Evolutionary conservation across 2,113 vertebrate species (phyloP).

Genomic region (Lontra canadensis): DNA sequence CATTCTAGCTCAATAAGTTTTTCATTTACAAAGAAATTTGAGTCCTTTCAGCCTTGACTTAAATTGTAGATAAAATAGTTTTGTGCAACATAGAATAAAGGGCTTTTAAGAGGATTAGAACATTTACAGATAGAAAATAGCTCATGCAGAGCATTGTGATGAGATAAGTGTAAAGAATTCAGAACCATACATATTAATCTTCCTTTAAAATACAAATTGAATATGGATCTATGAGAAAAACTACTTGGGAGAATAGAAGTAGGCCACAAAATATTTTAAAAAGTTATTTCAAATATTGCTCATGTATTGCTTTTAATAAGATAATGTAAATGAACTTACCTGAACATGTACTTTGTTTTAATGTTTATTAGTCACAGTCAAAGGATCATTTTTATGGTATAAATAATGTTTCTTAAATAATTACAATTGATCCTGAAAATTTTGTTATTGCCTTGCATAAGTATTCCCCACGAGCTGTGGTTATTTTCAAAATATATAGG

Average conservation of each 20-base stretch:
- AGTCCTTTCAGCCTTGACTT: conserved; percentile 59
- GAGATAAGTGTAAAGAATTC: conserved; percentile 23
- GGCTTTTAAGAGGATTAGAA: conserved; percentile 12
- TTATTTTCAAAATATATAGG: neutral
- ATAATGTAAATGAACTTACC: neutral
- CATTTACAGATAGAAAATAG: conserved; percentile 48
- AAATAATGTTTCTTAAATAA: neutral
- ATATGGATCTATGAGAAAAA: neutral
- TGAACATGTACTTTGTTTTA: neutral
- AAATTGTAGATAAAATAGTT: conserved; percentile 45
- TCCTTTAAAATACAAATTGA: conserved; percentile 31
- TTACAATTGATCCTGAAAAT: neutral
- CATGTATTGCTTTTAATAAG: neutral
- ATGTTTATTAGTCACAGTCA: neutral
- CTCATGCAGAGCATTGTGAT: conserved; percentile 43
- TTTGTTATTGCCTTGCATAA: neutral
- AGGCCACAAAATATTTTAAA: neutral
- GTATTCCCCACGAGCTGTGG: accelerated
- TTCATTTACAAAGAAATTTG: conserved; percentile 68
- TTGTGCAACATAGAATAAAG: conserved; percentile 16
- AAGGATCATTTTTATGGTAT: neutral
- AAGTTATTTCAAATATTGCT: neutral
- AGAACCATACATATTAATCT: conserved; percentile 41
- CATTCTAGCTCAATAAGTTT: conserved; percentile 1
- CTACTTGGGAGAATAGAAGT: neutral